Evolutionary conservation across 2,113 vertebrate genomes (phyloP).

Genomic region (Perognathus longimembris): DNA sequence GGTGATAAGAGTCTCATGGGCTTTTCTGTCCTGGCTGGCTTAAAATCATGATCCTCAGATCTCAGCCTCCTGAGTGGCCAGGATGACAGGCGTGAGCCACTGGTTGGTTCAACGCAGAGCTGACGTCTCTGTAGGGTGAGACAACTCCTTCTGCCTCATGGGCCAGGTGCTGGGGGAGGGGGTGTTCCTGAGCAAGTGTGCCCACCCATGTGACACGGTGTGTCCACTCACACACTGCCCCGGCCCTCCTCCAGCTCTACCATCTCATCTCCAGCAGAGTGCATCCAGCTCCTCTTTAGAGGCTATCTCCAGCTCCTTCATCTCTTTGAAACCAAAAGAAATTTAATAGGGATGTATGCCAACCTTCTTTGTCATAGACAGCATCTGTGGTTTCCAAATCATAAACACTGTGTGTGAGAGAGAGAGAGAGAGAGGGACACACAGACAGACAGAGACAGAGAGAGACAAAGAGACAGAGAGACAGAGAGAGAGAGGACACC

Average conservation of each 20-base stretch:
- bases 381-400: constrained; percentile 24
- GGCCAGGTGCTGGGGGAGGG: background rate
- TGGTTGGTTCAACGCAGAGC: too few relatives aligned
- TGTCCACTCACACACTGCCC: rapidly evolving
- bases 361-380: constrained; percentile 25
- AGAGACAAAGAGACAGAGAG: too few relatives aligned
- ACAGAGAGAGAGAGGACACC: too few relatives aligned
- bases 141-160: background rate
- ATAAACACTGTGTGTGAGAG: background rate
- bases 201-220: background rate
- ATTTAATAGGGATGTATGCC: constrained; percentile 16
- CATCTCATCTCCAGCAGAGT: background rate
- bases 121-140: too few relatives aligned
- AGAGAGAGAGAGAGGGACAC: too few relatives aligned
- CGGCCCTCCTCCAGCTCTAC: background rate
- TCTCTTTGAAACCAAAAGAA: constrained; percentile 47
- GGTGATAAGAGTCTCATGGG: too few relatives aligned
- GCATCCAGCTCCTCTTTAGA: background rate
- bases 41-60: too few relatives aligned
- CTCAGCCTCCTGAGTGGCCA: too few relatives aligned
- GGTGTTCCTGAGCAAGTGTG: background rate
- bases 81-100: too few relatives aligned
- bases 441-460: too few relatives aligned
- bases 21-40: too few relatives aligned
- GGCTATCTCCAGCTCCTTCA: background rate